These are phyloP conservation scores for Cephus pulcher DNA, from an alignment of 2,888 invertebrate genomes.

Conservation along the genomic window DNA sequence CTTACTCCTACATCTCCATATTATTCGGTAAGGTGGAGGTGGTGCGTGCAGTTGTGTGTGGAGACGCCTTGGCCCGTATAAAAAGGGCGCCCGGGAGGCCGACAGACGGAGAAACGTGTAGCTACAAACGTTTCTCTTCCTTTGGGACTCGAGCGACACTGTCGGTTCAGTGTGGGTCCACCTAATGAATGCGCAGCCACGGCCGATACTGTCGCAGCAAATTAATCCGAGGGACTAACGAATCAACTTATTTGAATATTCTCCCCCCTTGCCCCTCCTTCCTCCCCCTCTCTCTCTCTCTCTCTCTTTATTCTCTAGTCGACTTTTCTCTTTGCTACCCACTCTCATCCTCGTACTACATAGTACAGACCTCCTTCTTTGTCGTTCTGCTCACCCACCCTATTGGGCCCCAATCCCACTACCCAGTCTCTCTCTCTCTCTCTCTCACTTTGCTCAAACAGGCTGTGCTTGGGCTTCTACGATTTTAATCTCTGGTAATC, in stretches of 20 bases:
- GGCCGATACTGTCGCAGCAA: conserved; percentile 50
- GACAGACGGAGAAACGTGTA: conserved; percentile 3
- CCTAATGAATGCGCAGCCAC: conserved; percentile 52
- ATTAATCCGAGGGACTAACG: conserved; percentile 61
- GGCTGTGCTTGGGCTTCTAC: conserved; percentile 17
- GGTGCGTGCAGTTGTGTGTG: too few relatives aligned
- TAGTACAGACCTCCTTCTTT: not conserved
- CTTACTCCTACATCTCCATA: not conserved
- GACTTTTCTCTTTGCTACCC: too few relatives aligned
- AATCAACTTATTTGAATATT: conserved; percentile 58
- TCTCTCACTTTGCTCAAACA: not conserved
- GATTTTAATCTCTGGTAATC: conserved; percentile 38
- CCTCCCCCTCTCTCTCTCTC: conserved; percentile 8
- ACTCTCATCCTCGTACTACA: too few relatives aligned
- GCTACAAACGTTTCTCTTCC: conserved; percentile 1
- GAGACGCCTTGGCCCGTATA: too few relatives aligned
- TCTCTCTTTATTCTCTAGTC: conserved; percentile 6
- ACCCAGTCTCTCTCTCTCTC: not conserved
- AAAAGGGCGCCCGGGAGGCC: not conserved
- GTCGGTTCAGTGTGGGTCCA: conserved; percentile 20
- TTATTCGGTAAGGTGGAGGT: too few relatives aligned
- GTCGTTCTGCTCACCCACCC: not conserved
- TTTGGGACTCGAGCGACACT: conserved; percentile 24
- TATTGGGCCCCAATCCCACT: not conserved
- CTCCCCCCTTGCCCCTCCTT: conserved; percentile 4